Conservation (phyloP, 2,888 invertebrate genomes). For the Drosophila mimica region DNA sequence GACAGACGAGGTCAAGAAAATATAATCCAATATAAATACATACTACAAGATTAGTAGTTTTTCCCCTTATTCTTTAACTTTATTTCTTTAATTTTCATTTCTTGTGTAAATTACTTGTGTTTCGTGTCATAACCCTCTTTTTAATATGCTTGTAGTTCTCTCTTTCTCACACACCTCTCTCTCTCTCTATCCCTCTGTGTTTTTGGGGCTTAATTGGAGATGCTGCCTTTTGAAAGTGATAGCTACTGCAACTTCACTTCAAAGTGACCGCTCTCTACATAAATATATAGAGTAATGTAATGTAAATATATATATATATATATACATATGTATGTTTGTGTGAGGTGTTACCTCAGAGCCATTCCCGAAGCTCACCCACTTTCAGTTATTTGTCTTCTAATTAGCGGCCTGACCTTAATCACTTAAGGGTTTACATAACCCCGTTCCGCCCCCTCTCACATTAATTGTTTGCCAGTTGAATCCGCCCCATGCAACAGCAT, state of each 20-base stretch:
- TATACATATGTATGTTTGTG: neutral
- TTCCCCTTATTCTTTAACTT: neutral
- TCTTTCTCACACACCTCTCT: neutral
- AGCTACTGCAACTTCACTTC: conserved; percentile 31
- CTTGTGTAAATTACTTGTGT: neutral
- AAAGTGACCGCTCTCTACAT: conserved; percentile 48
- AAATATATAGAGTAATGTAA: neutral
- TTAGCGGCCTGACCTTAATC: conserved; percentile 74
- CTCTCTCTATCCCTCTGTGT: neutral
- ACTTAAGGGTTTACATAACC: conserved; percentile 74
- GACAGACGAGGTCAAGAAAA: too few relatives aligned
- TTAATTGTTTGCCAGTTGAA: conserved; percentile 53
- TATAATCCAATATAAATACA: too few relatives aligned
- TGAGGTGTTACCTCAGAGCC: conserved; percentile 24
- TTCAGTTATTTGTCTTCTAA: conserved; percentile 68
- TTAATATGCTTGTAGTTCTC: neutral
- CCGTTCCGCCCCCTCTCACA: conserved; percentile 13
- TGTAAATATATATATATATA: neutral
- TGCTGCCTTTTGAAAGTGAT: neutral
- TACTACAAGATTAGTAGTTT: neutral
- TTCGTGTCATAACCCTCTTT: neutral
- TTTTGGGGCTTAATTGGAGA: neutral
- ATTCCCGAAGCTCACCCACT: conserved; percentile 58
- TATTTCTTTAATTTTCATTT: neutral
- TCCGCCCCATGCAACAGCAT: conserved; percentile 21